Conservation (phyloP, 2,888 invertebrate genomes). For the Unio delphinus region DNA sequence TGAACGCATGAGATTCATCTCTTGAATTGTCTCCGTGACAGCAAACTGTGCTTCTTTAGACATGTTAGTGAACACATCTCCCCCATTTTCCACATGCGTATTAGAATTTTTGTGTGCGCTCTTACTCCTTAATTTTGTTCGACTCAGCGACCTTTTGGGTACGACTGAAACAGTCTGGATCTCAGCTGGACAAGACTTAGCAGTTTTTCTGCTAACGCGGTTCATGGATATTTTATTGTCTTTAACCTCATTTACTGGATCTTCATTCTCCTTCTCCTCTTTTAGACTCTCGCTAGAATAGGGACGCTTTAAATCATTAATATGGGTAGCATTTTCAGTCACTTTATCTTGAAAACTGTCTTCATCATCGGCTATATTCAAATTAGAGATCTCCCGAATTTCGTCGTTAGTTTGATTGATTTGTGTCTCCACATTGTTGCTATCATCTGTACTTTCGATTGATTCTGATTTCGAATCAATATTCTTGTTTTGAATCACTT, state of each 20-base stretch:
- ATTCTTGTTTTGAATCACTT: too few relatives aligned
- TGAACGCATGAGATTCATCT: conserved; percentile 31
- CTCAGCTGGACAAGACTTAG: conserved; percentile 44
- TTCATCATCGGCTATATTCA: conserved; percentile 6
- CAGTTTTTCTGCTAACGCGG: conserved; percentile 38
- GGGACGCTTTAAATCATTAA: background rate
- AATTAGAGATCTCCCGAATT: background rate
- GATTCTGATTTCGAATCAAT: too few relatives aligned
- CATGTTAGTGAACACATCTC: conserved; percentile 51
- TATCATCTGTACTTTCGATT: too few relatives aligned
- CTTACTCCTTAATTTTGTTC: conserved; percentile 21
- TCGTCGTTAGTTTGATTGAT: too few relatives aligned
- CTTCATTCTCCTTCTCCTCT: background rate
- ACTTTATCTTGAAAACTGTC: conserved; percentile 4
- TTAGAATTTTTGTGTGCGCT: conserved; percentile 32
- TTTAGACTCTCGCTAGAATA: too few relatives aligned
- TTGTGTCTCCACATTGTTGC: too few relatives aligned
- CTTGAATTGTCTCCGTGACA: conserved; percentile 53
- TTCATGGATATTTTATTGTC: conserved; percentile 38
- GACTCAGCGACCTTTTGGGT: conserved; percentile 9
- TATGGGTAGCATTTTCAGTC: conserved; percentile 2
- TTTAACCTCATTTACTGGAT: conserved; percentile 1
- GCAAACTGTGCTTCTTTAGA: conserved; percentile 58
- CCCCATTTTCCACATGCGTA: conserved; percentile 10
- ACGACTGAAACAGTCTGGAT: conserved; percentile 23